These are phyloP conservation scores for Triplophysa rosa DNA, from an alignment of 2,113 vertebrate genomes.

Conservation along the genomic window DNA sequence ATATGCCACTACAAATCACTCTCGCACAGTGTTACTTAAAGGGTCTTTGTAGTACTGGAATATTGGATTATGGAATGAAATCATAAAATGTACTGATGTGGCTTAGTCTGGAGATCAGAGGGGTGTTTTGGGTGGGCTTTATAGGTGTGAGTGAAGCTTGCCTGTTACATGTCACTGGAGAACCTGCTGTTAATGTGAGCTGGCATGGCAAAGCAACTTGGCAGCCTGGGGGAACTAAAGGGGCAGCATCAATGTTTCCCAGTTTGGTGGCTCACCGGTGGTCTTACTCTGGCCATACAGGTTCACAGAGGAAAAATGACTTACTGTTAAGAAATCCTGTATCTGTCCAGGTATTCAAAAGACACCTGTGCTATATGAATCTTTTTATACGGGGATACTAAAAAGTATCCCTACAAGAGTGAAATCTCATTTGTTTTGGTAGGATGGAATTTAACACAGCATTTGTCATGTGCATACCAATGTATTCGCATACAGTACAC, in stretches of 20 bases:
- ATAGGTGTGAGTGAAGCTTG: neutral
- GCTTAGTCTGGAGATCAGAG: slow-evolving; percentile 33
- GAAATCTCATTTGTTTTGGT: too few species aligned
- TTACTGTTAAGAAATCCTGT: neutral
- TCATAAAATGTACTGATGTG: slow-evolving; percentile 19
- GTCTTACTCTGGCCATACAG: neutral
- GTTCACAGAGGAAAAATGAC: neutral
- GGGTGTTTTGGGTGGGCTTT: slow-evolving; percentile 28
- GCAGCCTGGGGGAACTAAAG: slow-evolving; percentile 16
- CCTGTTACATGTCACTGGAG: slow-evolving; percentile 3
- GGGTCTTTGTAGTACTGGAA: slow-evolving; percentile 20
- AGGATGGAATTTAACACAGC: too few species aligned
- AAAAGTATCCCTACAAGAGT: too few species aligned
- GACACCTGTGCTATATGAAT: too few species aligned
- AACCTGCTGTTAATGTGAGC: slow-evolving; percentile 34
- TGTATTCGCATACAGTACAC: too few species aligned
- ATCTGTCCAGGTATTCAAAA: neutral
- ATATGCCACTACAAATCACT: slow-evolving; percentile 10
- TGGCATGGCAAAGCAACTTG: slow-evolving; percentile 11
- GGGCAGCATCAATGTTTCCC: slow-evolving; percentile 10
- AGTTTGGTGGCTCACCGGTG: neutral
- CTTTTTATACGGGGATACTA: too few species aligned
- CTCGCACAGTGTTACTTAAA: slow-evolving; percentile 13
- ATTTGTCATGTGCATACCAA: too few species aligned
- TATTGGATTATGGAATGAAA: slow-evolving; percentile 48